phyloP scores from a whole-genome alignment of 2,888 invertebrate genomes.

The Orchestes rusci region DNA sequence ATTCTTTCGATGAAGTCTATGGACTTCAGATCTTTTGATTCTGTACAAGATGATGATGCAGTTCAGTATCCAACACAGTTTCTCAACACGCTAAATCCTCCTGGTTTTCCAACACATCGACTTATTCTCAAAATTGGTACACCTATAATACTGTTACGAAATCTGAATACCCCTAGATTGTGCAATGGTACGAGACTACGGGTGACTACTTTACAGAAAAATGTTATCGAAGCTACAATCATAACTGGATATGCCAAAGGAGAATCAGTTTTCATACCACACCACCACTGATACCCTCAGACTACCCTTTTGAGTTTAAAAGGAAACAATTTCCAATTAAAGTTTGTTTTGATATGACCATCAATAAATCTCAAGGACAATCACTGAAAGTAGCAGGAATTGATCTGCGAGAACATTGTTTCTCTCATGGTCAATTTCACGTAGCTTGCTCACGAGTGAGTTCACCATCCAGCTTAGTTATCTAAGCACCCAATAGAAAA shows the following conservation, averaged over 20 bases:
- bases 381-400: conserved; percentile 7
- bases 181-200: conserved; percentile 8
- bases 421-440: conserved; percentile 9
- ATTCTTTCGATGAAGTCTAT: not conserved
- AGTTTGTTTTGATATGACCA: conserved; percentile 8
- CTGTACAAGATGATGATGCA: conserved; percentile 4
- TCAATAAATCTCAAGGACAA: conserved; percentile 10
- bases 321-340: conserved; percentile 7
- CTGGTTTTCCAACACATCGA: conserved; percentile 21
- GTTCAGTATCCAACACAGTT: conserved; percentile 15
- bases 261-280: conserved; percentile 9
- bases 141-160: conserved; percentile 3
- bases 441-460: conserved; percentile 5
- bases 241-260: conserved; percentile 1
- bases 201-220: not conserved
- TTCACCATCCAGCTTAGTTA: not conserved
- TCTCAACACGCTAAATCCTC: conserved; percentile 14
- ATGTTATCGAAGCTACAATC: conserved; percentile 7
- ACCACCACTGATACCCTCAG: conserved; percentile 1
- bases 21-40: conserved; percentile 2
- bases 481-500: not conserved
- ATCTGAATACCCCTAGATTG: conserved; percentile 1
- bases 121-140: conserved; percentile 22
- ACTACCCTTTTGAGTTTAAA: conserved; percentile 5
- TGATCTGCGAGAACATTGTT: conserved; percentile 5